phyloP scores from a whole-genome alignment of 2,113 vertebrate genomes.

The Megaceryle maxima region DNA sequence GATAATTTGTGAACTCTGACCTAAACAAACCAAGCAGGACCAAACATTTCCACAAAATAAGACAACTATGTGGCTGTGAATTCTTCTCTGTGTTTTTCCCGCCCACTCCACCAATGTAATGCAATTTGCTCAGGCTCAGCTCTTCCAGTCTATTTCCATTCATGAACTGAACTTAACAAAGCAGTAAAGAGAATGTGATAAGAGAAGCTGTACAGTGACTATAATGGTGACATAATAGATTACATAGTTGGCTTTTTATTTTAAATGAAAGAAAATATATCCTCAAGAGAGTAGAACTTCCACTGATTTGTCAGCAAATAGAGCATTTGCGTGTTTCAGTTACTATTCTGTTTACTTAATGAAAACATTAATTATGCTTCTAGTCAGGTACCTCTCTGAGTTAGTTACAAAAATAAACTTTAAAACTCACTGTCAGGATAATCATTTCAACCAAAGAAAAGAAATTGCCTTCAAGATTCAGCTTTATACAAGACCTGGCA shows the following conservation, averaged over 20 bases:
- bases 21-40: neutral
- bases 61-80: accelerated
- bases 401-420: neutral
- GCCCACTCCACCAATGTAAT: neutral
- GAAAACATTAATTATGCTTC: neutral
- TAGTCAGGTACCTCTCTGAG: neutral
- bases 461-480: neutral
- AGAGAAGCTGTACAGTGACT: neutral
- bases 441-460: neutral
- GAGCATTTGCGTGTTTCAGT: neutral
- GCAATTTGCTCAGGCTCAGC: neutral
- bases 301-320: neutral
- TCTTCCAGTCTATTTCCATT: neutral
- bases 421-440: neutral
- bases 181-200: neutral
- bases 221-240: neutral
- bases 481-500: neutral
- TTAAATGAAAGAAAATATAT: neutral
- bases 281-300: neutral
- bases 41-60: neutral
- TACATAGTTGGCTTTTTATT: neutral
- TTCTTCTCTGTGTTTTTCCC: neutral
- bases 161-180: accelerated
- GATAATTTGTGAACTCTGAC: neutral
- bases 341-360: neutral